phyloP scores from a whole-genome alignment of 1,140 invertebrate genomes.

The Drosophila obscura region DNA sequence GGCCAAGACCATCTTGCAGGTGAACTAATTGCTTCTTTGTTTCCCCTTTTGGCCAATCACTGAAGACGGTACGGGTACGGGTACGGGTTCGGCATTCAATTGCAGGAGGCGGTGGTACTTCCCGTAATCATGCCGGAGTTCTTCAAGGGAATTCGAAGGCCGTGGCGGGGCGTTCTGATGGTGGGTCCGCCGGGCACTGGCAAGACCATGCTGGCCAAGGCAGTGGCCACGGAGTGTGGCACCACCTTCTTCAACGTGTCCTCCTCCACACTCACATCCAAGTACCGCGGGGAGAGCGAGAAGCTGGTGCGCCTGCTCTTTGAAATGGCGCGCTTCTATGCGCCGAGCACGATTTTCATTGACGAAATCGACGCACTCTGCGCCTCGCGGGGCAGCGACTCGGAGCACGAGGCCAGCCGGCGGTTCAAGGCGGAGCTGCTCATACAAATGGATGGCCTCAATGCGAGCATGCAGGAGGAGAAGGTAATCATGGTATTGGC shows the following conservation, averaged over 20 bases:
- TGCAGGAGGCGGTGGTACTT: slow-evolving; percentile 98
- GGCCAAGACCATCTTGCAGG: slow-evolving; percentile 93
- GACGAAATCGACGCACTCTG: slow-evolving; percentile 99
- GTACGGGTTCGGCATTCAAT: too few species aligned
- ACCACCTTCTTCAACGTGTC: slow-evolving; percentile 99
- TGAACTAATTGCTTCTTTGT: not conserved
- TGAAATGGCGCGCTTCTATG: slow-evolving; percentile 99
- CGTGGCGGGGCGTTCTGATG: slow-evolving; percentile 93
- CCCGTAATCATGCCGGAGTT: slow-evolving; percentile 99
- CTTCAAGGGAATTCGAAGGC: slow-evolving; percentile 95
- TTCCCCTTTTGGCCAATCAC: too few species aligned
- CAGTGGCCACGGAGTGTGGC: slow-evolving; percentile 99
- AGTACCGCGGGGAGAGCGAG: slow-evolving; percentile 99
- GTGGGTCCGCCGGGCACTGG: slow-evolving; percentile 91
- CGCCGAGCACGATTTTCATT: slow-evolving; percentile 99
- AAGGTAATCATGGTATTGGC: slow-evolving; percentile 98
- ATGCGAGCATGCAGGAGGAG: slow-evolving; percentile 86
- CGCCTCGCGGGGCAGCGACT: slow-evolving; percentile 96
- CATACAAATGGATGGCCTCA: slow-evolving; percentile 98
- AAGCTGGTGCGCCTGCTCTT: slow-evolving; percentile 98
- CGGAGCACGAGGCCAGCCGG: slow-evolving; percentile 99
- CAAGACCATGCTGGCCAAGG: slow-evolving; percentile 99
- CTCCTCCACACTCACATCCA: slow-evolving; percentile 98
- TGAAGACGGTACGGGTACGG: too few species aligned
- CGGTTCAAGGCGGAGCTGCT: slow-evolving; percentile 99